Evolutionary conservation across 2,797 vertebrate genomes (phyloP).

Genomic region (Halcyon chelicuti): DNA sequence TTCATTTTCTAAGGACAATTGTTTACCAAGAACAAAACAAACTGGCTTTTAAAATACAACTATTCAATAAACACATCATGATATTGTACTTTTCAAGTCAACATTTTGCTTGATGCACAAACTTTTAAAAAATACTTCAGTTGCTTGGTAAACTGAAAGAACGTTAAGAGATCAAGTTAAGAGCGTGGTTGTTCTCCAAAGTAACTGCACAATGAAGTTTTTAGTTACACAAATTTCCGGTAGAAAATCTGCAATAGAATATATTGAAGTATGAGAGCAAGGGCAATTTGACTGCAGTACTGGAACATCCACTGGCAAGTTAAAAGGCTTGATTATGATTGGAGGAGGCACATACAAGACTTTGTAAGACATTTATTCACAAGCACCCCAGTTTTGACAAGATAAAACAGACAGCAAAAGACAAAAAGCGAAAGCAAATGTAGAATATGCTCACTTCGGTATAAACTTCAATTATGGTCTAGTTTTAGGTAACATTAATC

Average conservation of each 20-base stretch:
- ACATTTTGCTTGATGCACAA: constrained; percentile 1
- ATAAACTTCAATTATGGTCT: not conserved
- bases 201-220: not conserved
- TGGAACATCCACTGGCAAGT: not conserved
- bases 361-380: not conserved
- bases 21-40: constrained; percentile 66
- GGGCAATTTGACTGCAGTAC: not conserved
- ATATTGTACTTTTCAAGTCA: not conserved
- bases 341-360: not conserved
- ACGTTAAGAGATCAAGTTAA: not conserved
- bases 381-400: not conserved
- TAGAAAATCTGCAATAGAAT: not conserved
- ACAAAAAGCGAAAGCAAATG: not conserved
- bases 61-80: constrained; percentile 26
- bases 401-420: not conserved
- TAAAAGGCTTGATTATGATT: not conserved
- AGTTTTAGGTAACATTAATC: not conserved
- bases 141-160: constrained; percentile 47
- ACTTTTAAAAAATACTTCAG: not conserved
- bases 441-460: not conserved
- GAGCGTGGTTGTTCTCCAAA: not conserved
- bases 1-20: constrained; percentile 20
- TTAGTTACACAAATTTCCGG: not conserved
- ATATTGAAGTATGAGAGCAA: not conserved
- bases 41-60: not conserved